A percentile compares a stretch with the other conserved stretches of the same genome.
These are phyloP conservation scores for Gyps fulvus DNA, from an alignment of 2,113 vertebrate species.

Conservation along the genomic window DNA sequence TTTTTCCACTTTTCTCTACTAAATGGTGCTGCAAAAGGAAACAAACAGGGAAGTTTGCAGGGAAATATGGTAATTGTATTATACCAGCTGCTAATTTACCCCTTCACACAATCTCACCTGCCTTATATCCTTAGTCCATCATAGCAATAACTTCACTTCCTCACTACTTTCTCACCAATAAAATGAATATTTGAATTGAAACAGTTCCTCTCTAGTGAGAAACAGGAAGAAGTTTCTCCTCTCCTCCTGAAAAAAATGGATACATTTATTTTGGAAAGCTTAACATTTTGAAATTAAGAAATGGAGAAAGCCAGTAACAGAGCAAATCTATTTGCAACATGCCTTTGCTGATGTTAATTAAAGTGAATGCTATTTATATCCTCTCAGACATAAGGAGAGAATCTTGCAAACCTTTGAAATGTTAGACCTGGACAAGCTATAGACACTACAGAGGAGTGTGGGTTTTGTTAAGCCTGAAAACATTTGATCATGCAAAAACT, in stretches of 20 bases:
- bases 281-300: conserved; percentile 7
- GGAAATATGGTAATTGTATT: neutral
- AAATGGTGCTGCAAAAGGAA: neutral
- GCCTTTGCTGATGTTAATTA: neutral
- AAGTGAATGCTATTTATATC: neutral
- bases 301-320: neutral
- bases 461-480: conserved; percentile 5
- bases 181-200: neutral
- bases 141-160: neutral
- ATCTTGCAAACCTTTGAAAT: conserved; percentile 23
- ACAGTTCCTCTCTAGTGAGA: neutral
- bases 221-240: neutral
- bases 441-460: neutral
- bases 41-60: neutral
- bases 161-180: neutral
- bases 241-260: neutral
- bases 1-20: neutral
- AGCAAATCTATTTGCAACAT: neutral
- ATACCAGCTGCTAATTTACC: neutral
- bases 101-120: neutral
- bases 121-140: neutral
- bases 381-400: neutral
- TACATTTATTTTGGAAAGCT: neutral
- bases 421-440: neutral
- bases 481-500: neutral